Evolutionary conservation across 2,113 vertebrate species (phyloP), one percentile per base, ranked within the genome.

Genomic region (Phyllostomus discolor): DNA sequence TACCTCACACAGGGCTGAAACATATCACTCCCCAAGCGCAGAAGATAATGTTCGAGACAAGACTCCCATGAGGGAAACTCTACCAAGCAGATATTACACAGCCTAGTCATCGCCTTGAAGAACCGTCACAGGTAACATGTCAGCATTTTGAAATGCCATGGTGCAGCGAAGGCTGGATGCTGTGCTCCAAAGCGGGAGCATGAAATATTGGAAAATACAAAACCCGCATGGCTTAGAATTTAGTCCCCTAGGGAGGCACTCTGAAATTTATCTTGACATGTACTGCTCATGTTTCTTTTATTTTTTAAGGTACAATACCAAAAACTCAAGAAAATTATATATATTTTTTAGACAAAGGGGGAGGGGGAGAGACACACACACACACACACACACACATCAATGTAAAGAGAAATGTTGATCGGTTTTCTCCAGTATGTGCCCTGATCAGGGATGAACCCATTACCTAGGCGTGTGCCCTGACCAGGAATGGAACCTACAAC

Each of bases 51-150:
- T 46, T 91, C 67, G 46, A 76, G 24, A 76, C 33, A 52, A 82
- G 90, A 92, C 76, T 92, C 76, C 59, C 72, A 38, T 14, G 70
- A 81, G 66, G 88, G 67, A 92, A 90, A 88, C 31, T 88, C 66
- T 38, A 64, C 19, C 22, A 64, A 67, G 72, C 33, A 95, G 54
- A 72, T 43, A 52, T 76, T 41, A 69, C 2, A 59, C 41, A 94
- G 46, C n/a, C 9, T 46, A 35, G 59, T 81, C 38, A 90, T 22
- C 82, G 78, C 59, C 85, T 80, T 80, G 50, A 81, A 73, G 95
- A 96, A 52, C 22, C 20, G 17, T 20, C 69, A 69, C 57, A 50
- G 64, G 48, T 10, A 70, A 66, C 35, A 87, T 50, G 15, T 35
- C 88, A 79, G 76, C 33, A 28, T 52, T 82, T 79, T 66, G 73